phyloP scores from a whole-genome alignment of 1,140 invertebrate genomes.

The Asobara japonica region DNA sequence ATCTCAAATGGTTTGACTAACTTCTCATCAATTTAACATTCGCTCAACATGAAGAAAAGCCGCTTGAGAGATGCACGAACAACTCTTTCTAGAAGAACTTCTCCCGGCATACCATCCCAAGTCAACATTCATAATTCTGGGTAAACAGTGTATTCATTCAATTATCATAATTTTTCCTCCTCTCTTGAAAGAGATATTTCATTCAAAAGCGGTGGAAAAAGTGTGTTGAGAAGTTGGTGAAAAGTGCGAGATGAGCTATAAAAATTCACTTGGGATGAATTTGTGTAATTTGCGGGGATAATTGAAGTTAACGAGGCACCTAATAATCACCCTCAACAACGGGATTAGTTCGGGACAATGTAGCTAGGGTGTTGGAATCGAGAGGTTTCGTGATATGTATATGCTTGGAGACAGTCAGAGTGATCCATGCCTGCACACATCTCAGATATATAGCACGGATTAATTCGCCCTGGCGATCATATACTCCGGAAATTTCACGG shows the following conservation, averaged over 20 bases:
- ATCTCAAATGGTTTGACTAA: not conserved
- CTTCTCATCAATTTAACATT: not conserved
- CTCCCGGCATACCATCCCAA: conserved; percentile 27
- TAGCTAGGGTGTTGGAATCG: not conserved
- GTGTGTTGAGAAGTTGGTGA: not conserved
- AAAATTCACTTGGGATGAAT: not conserved
- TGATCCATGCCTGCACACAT: not conserved
- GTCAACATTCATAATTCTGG: conserved; percentile 53
- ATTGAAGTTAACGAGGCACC: not conserved
- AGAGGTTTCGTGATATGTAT: not conserved
- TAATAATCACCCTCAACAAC: not conserved
- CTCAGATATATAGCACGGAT: not conserved
- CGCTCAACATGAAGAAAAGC: not conserved
- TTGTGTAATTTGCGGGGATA: not conserved
- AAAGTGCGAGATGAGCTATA: not conserved
- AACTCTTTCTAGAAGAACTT: conserved; percentile 26
- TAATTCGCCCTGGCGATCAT: not conserved
- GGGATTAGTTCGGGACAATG: not conserved
- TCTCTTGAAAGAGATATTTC: not conserved
- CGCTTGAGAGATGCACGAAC: conserved; percentile 17
- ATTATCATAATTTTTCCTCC: conserved; percentile 11
- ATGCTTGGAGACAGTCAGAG: not conserved
- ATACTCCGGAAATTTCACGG: conserved; percentile 42
- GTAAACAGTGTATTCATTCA: conserved; percentile 51
- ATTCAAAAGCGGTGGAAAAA: not conserved